Evolutionary conservation across 1,140 invertebrate species (phyloP).

Genomic region (Drosophila burlai): DNA sequence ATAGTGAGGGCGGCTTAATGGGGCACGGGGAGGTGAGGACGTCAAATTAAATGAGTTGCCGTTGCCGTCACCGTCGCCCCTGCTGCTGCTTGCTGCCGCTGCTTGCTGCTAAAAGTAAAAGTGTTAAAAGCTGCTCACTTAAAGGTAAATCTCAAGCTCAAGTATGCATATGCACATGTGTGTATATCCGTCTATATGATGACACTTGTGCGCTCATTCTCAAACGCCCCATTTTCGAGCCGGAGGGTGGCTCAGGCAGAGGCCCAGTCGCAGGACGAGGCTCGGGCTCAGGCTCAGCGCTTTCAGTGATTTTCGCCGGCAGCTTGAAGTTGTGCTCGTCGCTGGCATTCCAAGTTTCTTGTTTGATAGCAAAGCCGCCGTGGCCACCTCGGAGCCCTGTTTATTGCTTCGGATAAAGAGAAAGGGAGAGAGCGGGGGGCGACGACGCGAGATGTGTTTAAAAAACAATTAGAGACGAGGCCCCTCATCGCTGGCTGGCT

Average conservation of each 20-base stretch:
- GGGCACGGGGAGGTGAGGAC: slow-evolving; percentile 17
- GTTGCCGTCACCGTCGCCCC: slow-evolving; percentile 13
- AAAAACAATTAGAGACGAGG: slow-evolving; percentile 74
- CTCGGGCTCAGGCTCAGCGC: slow-evolving; percentile 8
- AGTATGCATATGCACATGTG: slow-evolving; percentile 27
- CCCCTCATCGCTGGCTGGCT: slow-evolving; percentile 22
- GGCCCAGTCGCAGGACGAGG: not conserved
- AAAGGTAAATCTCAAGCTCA: slow-evolving; percentile 71
- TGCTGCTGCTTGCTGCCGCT: not conserved
- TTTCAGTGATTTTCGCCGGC: slow-evolving; percentile 39
- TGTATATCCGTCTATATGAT: slow-evolving; percentile 40
- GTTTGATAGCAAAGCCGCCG: slow-evolving; percentile 36
- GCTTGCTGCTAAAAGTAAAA: slow-evolving; percentile 65
- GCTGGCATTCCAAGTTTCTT: slow-evolving; percentile 29
- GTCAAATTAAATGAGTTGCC: slow-evolving; percentile 80
- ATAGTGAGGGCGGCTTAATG: slow-evolving; percentile 18
- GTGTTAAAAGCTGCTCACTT: slow-evolving; percentile 79
- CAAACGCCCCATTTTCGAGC: slow-evolving; percentile 68
- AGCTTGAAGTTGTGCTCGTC: slow-evolving; percentile 27
- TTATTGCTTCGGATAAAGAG: slow-evolving; percentile 43
- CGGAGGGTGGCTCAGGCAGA: slow-evolving; percentile 12
- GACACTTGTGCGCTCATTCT: slow-evolving; percentile 65
- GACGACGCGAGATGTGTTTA: slow-evolving; percentile 63
- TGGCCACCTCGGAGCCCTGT: slow-evolving; percentile 49
- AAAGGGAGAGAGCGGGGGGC: too few species aligned